Evolutionary conservation across 2,797 vertebrate genomes (phyloP), one percentile per base, ranked within the genome.

Genomic region (Hydrophis major): DNA sequence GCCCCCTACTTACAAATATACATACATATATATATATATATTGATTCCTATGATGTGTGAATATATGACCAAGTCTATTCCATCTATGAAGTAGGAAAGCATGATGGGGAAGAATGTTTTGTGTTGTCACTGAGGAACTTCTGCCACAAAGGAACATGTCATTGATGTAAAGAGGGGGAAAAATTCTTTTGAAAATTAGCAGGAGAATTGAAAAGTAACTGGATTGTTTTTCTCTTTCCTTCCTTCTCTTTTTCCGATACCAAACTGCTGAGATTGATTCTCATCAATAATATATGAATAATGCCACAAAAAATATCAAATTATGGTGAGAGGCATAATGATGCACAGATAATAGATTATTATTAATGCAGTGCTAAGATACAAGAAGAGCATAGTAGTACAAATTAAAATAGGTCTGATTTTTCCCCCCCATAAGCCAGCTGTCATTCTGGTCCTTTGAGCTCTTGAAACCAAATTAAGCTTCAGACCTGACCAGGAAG

Each of bases 301-400:
- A 63, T 53, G 42, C 27, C 42, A 69, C 47, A 66, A 69, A 32
- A 53, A 89, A 55, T 18, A 10, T 16, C 47, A 89, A 66, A 50
- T 66, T 50, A 55, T 53, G 89, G 16, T 69, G 61, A 66, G 47
- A 89, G 16, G 27, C 10, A 50, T 60, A 63, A 42, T 63, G 60
- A 50, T 18, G 59, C 14, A 10, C 59, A 63, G 53, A 66, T 16
- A 89, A 57, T 66, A 89, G 11, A 50, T 89, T 14, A 63, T 32
- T 89, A 60, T 89, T 89, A 89, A 89, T 89, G 60, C n/a, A 55
- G 47, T 10, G 60, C 86, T 92, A 53, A 55, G 47, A 87, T 92
- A 61, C n/a, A 66, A 25, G 59, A 55, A 18, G 18, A 60, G n/a
- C 47, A 91, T 87, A 42, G 25, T 27, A 86, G 18, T 86, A 59